Percentiles rank a stretch among this genome's conserved stretches.
Conservation (phyloP, 2,797 vertebrate species). For the Heterohyrax brucei region DNA sequence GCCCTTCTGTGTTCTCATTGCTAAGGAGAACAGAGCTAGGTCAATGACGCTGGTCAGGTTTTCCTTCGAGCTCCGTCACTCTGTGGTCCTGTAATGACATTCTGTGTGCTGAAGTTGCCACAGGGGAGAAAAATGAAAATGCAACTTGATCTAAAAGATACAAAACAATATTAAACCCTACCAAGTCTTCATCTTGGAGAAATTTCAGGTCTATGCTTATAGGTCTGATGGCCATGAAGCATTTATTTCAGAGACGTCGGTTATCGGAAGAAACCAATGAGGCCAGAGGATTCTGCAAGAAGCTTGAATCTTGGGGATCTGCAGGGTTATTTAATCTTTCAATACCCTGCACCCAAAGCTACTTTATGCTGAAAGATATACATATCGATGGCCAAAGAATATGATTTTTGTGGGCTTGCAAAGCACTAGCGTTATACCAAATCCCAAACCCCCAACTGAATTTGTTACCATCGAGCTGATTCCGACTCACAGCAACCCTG, state of each 20-base stretch:
- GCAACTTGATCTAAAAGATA: slow-evolving; percentile 3
- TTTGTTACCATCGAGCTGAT: too few species aligned
- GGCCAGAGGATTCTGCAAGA: slow-evolving; percentile 12
- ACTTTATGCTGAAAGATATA: not conserved
- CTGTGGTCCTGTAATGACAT: not conserved
- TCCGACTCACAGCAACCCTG: too few species aligned
- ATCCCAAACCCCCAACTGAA: too few species aligned
- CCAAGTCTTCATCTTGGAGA: slow-evolving; percentile 4
- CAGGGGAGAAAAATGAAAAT: slow-evolving; percentile 60
- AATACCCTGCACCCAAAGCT: not conserved
- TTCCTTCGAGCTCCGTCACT: not conserved
- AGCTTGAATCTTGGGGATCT: not conserved
- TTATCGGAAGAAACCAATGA: slow-evolving; percentile 2
- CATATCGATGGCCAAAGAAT: not conserved
- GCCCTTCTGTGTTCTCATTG: not conserved
- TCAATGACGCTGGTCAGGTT: not conserved
- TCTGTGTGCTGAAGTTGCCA: not conserved
- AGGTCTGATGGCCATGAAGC: not conserved
- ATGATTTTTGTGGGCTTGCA: not conserved
- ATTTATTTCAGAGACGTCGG: not conserved
- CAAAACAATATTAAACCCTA: not conserved
- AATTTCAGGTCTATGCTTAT: not conserved
- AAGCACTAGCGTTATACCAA: not conserved
- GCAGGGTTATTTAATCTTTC: not conserved
- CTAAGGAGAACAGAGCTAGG: slow-evolving; percentile 17